Percentiles rank a stretch among this genome's conserved stretches.
These are phyloP conservation scores for Plagiodera versicolora DNA, from an alignment of 2,888 invertebrate genomes.

Conservation along the genomic window DNA sequence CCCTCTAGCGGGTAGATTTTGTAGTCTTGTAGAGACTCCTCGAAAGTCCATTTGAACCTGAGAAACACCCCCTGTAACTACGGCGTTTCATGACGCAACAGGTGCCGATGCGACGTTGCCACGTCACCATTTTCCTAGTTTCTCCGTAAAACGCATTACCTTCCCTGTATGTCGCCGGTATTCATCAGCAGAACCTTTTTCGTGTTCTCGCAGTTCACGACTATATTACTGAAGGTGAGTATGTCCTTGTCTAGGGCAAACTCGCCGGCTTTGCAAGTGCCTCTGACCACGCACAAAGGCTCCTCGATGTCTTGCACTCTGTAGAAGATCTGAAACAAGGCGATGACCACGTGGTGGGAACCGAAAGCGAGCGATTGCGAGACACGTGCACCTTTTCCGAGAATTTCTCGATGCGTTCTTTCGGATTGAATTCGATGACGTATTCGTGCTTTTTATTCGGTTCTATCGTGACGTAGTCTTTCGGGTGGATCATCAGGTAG, in stretches of 20 bases:
- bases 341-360: too few relatives aligned
- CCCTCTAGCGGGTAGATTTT: conserved; percentile 64
- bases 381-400: conserved; percentile 45
- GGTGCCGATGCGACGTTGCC: too few relatives aligned
- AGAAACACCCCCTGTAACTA: too few relatives aligned
- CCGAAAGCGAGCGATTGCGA: too few relatives aligned
- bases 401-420: conserved; percentile 46
- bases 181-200: conserved; percentile 58
- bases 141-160: conserved; percentile 52
- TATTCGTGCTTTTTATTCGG: conserved; percentile 49
- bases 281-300: conserved; percentile 58
- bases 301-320: conserved; percentile 57
- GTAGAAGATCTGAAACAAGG: conserved; percentile 52
- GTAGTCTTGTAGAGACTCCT: conserved; percentile 58
- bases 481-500: conserved; percentile 37
- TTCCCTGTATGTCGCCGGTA: conserved; percentile 60
- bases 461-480: conserved; percentile 40
- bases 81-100: too few relatives aligned
- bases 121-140: too few relatives aligned
- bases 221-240: conserved; percentile 60
- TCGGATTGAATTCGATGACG: conserved; percentile 50
- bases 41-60: conserved; percentile 59
- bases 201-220: conserved; percentile 53
- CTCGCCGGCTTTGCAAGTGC: conserved; percentile 58
- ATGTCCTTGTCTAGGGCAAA: conserved; percentile 56